Evolutionary conservation across 2,113 vertebrate species (phyloP).

Genomic region (Picathartes gymnocephalus): DNA sequence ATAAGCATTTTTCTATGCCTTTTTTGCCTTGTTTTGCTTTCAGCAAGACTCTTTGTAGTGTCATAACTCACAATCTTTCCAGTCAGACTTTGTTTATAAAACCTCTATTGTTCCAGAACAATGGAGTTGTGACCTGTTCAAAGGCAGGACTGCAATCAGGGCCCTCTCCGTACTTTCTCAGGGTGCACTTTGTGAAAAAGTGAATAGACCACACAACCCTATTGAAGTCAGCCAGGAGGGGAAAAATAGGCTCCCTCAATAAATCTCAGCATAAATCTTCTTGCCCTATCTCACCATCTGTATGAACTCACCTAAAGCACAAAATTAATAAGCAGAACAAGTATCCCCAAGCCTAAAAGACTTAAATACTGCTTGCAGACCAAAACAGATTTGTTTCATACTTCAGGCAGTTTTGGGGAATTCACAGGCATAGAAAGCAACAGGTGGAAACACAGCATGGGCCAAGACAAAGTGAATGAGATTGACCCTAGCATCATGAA

Average conservation of each 20-base stretch:
- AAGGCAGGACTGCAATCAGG: conserved; percentile 4
- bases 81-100: conserved; percentile 47
- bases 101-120: conserved; percentile 47
- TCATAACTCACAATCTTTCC: conserved; percentile 39
- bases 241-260: conserved; percentile 13
- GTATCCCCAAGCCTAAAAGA: neutral
- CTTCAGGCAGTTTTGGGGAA: neutral
- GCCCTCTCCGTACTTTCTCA: conserved; percentile 39
- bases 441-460: conserved; percentile 3
- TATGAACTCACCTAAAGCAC: conserved; percentile 9
- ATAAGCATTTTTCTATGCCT: neutral
- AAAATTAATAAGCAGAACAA: conserved; percentile 16
- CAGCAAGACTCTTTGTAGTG: neutral
- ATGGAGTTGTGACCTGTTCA: conserved; percentile 18
- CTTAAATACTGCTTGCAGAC: neutral
- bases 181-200: conserved; percentile 19
- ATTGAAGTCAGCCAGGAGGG: conserved; percentile 33
- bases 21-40: conserved; percentile 24
- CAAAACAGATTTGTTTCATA: neutral
- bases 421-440: neutral
- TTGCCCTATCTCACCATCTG: conserved; percentile 7
- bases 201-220: conserved; percentile 34
- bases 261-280: conserved; percentile 41
- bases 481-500: neutral
- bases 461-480: neutral